Evolutionary conservation across 2,888 invertebrate genomes (phyloP).

Genomic region (Heliconius cydno): DNA sequence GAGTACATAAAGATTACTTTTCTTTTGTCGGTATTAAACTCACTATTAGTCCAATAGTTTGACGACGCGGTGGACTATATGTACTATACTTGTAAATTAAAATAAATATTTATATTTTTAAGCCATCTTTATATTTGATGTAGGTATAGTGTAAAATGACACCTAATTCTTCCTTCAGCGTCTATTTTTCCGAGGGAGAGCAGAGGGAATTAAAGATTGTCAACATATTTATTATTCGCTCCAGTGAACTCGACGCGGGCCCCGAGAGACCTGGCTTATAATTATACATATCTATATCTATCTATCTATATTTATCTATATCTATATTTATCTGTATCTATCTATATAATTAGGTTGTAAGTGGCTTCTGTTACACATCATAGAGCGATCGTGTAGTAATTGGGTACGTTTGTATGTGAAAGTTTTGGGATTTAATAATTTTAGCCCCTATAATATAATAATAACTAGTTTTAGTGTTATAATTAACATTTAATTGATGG

Average conservation of each 20-base stretch:
- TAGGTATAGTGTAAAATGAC: conserved; percentile 14
- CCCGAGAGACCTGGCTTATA: conserved; percentile 58
- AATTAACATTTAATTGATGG: conserved; percentile 10
- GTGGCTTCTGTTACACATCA: conserved; percentile 25
- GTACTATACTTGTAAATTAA: no score
- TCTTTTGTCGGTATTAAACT: no score
- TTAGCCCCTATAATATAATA: not conserved
- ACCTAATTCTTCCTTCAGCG: conserved; percentile 22
- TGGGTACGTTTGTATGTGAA: conserved; percentile 21
- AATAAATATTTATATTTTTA: no score
- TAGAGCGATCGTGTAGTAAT: conserved; percentile 15
- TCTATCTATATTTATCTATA: conserved; percentile 19
- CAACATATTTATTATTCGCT: conserved; percentile 82
- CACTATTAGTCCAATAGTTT: not conserved
- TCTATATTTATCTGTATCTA: conserved; percentile 38
- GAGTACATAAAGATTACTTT: no score
- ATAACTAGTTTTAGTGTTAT: conserved; percentile 4
- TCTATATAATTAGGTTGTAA: conserved; percentile 42
- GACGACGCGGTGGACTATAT: no score
- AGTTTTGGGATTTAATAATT: conserved; percentile 17
- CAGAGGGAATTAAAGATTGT: conserved; percentile 78
- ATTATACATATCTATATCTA: conserved; percentile 36
- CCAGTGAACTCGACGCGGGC: conserved; percentile 69
- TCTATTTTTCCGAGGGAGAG: conserved; percentile 56
- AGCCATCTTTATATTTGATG: not conserved